Evolutionary conservation across 1,140 invertebrate genomes (phyloP).

Genomic region (Yoshiicerus persimilis): DNA sequence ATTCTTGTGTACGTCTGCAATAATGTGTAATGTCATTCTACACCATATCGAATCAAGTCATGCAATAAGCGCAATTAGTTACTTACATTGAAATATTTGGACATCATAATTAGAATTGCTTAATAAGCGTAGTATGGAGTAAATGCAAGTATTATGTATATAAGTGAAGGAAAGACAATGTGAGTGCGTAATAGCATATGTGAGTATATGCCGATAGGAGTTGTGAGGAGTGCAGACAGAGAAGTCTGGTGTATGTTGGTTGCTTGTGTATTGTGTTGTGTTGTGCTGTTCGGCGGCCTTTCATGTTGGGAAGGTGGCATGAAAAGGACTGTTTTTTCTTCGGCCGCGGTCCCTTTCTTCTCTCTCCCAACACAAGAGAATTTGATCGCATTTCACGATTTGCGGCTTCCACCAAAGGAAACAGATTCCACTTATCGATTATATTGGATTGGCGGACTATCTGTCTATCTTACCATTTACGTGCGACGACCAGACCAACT

Average conservation of each 20-base stretch:
- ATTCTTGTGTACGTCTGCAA: too few species aligned
- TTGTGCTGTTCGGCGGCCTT: constrained; percentile 36
- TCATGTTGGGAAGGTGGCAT: constrained; percentile 42
- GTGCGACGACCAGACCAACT: not conserved
- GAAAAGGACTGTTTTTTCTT: constrained; percentile 31
- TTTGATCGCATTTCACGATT: constrained; percentile 46
- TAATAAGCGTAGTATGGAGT: too few species aligned
- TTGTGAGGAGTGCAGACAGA: not conserved
- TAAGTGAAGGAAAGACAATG: not conserved
- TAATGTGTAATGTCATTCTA: too few species aligned
- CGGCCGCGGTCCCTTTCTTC: constrained; percentile 24
- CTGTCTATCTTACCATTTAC: constrained; percentile 27
- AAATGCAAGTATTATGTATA: too few species aligned
- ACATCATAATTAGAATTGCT: too few species aligned
- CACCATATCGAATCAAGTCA: too few species aligned
- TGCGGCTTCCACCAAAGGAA: constrained; percentile 36
- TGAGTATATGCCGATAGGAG: not conserved
- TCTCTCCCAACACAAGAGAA: constrained; percentile 24
- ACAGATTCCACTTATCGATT: constrained; percentile 39
- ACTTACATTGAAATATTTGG: too few species aligned
- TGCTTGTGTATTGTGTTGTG: not conserved
- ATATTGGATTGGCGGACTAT: constrained; percentile 23
- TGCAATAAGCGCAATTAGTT: too few species aligned
- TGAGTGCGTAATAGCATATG: not conserved
- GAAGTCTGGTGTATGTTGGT: not conserved